Base-by-base conservation (phyloP, 1,140 invertebrate species). In the Trichogramma pretiosum region DNA sequence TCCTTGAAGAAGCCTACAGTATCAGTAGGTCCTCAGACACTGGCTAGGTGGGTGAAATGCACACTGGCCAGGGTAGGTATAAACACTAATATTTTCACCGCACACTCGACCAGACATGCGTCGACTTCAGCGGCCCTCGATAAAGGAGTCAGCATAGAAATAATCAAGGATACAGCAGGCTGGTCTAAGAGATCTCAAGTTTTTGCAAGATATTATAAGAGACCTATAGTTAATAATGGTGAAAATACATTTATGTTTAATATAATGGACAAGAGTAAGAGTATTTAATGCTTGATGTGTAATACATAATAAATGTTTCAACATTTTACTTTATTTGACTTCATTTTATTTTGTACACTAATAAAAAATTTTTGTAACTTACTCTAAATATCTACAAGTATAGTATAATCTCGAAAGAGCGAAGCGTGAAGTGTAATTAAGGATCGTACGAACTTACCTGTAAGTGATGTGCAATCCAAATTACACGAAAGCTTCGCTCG, bases 131-230 rank as follows among this genome's bases (percentile, higher is more conserved):
- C 37, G 26, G 36, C 32, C 2, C 14, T 32, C 2, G 13, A 13
- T 2, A 40, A 35, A n/a, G 49, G 49, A 40, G 52, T 59, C 13
- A 54, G 33, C 44, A 16, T 61, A 10, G 54, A 59, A 9, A 50
- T 43, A 4, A 50, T 60, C 26, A 47, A 54, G 23, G 51, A 50
- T 36, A 44, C 55, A 10, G 60, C 58, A n/a, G 60, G 58, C 9
- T 57, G 60, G 56, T 30, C 40, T 7, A 30, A 19, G 3, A 42
- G 7, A 17, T 42, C 26, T 10, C 13, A 42, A 9, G 10, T 18
- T 23, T 42, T 42, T 18, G 13, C n/a, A 13, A 42, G 9, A 30
- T 28, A 30, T 30, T 42, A 42, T 30, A 42, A 42, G 17, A 13
- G 40, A n/a, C 40, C 40, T 4, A 17, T 37, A 8, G 35, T 28